Evolutionary conservation across 2,113 vertebrate genomes (phyloP), one percentile per base, ranked within the genome.

Genomic region (Herpailurus yagouaroundi): DNA sequence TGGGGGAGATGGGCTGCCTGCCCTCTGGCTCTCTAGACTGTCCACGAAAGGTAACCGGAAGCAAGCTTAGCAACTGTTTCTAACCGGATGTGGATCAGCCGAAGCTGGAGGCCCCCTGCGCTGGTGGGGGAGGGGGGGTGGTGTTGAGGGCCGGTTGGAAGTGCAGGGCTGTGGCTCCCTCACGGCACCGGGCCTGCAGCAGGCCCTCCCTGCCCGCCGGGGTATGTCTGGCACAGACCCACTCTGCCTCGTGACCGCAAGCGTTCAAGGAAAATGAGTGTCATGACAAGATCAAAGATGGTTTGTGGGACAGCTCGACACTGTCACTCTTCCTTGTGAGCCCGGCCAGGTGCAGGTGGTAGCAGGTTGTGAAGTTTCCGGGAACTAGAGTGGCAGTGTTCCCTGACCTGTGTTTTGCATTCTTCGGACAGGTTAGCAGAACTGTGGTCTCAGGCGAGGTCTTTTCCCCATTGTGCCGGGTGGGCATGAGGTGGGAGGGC

Each of bases 171-270:
- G 2, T 41, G 76, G 29, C 2, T 3, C 13, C 16, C 80, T 48
- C 3, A 8, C 2, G 52, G 68, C 48, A 0, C 66, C 0, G 0
- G 48, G 41, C 68, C 64, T 55, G n/a, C 13, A 18, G 33, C 13
- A 7, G n/a, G 31, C n/a, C 77, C 0, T 0, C 1, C 1, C 36
- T 21, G 5, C 45, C 55, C 74, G 38, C 48, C 9, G 1, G 9
- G 38, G 1, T 66, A 45, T 55, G 9, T 27, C 36, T 50, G 50
- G 48, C 31, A 41, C 14, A 50, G 29, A 52, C 13, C 5, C 38
- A 1, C 33, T 48, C n/a, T 69, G 52, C 33, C 33, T 93, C 29
- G 12, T 64, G 57, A 63, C 77, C 7, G 0, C 29, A 38, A 60
- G 79, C 4, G 0, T 36, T 73, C 2, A 7, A 31, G 55, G 71